phyloP scores from a whole-genome alignment of 2,113 vertebrate genomes.

The Anser cygnoides region DNA sequence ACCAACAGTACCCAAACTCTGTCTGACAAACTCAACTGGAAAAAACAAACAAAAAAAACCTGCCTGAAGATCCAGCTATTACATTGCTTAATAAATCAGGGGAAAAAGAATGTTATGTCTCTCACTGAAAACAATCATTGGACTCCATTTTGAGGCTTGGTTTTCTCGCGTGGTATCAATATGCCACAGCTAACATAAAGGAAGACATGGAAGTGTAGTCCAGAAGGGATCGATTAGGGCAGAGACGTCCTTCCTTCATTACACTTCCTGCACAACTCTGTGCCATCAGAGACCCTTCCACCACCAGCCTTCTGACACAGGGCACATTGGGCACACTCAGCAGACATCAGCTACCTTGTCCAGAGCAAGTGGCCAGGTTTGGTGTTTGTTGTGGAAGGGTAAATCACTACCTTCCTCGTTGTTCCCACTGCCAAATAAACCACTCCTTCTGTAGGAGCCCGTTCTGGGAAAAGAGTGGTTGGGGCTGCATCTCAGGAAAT shows the following conservation, averaged over 20 bases:
- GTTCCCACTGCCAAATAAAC: neutral
- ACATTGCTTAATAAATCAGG: neutral
- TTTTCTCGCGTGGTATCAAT: rapidly evolving
- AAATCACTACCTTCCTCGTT: neutral
- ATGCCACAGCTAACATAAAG: neutral
- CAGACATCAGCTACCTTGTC: neutral
- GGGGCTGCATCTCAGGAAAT: neutral
- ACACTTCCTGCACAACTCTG: neutral
- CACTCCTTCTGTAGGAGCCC: neutral
- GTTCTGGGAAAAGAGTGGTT: neutral
- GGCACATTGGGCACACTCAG: neutral
- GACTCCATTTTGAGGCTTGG: neutral
- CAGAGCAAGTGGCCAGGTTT: neutral
- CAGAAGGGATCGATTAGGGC: neutral
- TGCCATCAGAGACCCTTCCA: neutral
- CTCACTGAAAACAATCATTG: neutral
- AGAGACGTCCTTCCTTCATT: neutral
- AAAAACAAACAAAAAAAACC: neutral
- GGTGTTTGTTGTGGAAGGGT: neutral
- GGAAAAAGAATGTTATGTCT: neutral
- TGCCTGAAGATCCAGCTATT: neutral
- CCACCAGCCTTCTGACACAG: neutral
- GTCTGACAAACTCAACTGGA: neutral
- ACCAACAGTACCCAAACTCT: neutral
- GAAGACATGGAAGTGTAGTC: neutral